A percentile compares a stretch with the other conserved stretches of the same genome.
Conservation (phyloP, 2,797 vertebrate species). For the Acanthiza pusilla region DNA sequence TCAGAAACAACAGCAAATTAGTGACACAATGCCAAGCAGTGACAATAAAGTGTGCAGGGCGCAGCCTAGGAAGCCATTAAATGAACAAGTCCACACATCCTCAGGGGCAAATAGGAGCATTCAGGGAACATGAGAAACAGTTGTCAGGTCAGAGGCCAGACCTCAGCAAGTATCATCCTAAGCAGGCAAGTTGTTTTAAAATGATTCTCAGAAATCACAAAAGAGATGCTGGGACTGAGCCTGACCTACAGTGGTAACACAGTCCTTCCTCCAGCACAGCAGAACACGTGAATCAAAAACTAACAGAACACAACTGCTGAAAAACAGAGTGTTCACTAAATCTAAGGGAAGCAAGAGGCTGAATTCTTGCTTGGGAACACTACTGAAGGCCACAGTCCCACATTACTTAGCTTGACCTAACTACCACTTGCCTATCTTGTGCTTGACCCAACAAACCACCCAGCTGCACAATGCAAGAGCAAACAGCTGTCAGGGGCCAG, state of each 20-base stretch:
- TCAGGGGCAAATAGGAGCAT: not conserved
- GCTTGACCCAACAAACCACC: not conserved
- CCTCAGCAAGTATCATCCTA: not conserved
- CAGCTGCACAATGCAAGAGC: not conserved
- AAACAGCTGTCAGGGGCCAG: not conserved
- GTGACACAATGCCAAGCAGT: not conserved
- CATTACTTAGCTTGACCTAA: not conserved
- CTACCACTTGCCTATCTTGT: not conserved
- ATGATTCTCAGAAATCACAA: not conserved
- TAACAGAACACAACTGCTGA: not conserved
- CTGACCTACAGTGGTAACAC: not conserved
- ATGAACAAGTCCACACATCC: not conserved
- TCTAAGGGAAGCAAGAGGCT: not conserved
- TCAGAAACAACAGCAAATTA: not conserved
- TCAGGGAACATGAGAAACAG: not conserved
- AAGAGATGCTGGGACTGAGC: not conserved
- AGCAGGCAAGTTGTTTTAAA: not conserved
- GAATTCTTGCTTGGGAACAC: not conserved
- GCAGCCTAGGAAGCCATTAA: not conserved
- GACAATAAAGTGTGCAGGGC: not conserved
- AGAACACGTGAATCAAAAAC: not conserved
- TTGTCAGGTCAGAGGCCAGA: not conserved
- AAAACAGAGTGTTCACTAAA: not conserved
- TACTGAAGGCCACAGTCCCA: not conserved
- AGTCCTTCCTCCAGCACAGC: not conserved